A percentile compares a stretch with the other conserved stretches of the same genome.
Conservation (phyloP, 2,888 invertebrate genomes). For the Oxycera nigricornis region DNA sequence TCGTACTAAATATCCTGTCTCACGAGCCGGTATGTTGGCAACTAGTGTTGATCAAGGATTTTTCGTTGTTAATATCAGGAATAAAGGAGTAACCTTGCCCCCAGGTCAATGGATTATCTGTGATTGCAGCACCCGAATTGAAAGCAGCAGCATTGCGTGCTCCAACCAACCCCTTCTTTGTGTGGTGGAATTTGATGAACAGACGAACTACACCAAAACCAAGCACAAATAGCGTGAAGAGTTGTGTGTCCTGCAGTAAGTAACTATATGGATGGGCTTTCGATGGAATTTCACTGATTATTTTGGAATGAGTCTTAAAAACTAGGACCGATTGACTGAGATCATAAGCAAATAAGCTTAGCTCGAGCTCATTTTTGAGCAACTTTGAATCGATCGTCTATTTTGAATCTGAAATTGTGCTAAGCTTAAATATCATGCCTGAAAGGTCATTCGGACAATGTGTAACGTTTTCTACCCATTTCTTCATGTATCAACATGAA, state of each 20-base stretch:
- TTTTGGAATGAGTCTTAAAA: too few species aligned
- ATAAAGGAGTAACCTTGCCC: neutral
- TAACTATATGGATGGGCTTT: too few species aligned
- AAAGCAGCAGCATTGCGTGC: neutral
- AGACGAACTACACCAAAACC: slow-evolving; percentile 7
- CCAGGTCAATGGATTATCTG: neutral
- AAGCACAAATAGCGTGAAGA: neutral
- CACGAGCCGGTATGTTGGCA: neutral
- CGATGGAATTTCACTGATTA: too few species aligned
- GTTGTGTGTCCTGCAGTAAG: slow-evolving; percentile 25
- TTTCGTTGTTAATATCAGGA: neutral
- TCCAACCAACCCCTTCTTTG: neutral
- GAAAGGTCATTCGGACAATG: too few species aligned
- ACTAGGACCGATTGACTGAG: too few species aligned
- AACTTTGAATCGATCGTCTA: too few species aligned
- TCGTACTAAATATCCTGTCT: neutral
- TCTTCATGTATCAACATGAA: too few species aligned
- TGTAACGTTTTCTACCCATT: too few species aligned
- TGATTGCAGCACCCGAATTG: neutral
- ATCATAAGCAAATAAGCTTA: too few species aligned
- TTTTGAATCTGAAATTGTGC: too few species aligned
- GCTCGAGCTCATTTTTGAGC: too few species aligned
- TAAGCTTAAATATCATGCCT: too few species aligned
- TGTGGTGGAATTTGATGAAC: slow-evolving; percentile 31
- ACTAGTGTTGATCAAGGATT: neutral